Conservation (phyloP, 2,888 invertebrate genomes). For the Mechanitis mazaeus region DNA sequence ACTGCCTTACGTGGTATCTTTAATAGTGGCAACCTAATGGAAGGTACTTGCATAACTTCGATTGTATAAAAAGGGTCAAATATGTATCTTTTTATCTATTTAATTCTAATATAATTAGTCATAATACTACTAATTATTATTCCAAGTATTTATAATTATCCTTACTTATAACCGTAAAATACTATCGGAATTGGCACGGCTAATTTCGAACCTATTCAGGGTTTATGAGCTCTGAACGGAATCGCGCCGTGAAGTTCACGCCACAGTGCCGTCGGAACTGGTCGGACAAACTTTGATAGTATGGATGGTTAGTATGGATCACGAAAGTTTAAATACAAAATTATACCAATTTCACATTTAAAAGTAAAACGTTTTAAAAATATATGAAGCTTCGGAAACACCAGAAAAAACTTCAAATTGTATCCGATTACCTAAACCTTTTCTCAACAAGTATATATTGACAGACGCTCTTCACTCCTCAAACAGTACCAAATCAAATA, state of each 20-base stretch:
- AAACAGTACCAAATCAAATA: constrained; percentile 40
- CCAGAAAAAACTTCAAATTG: constrained; percentile 6
- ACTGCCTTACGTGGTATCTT: constrained; percentile 64
- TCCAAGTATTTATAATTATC: too few relatives aligned
- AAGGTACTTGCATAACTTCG: constrained; percentile 9
- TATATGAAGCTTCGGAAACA: not conserved
- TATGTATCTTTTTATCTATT: not conserved
- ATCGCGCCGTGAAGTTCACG: too few relatives aligned
- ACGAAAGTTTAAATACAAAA: too few relatives aligned
- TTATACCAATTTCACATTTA: not conserved
- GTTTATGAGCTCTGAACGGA: too few relatives aligned
- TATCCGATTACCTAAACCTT: constrained; percentile 23
- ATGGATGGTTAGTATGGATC: too few relatives aligned
- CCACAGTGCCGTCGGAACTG: too few relatives aligned
- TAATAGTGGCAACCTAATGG: constrained; percentile 17
- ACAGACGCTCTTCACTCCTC: constrained; percentile 31
- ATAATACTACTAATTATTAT: not conserved
- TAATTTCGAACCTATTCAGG: too few relatives aligned
- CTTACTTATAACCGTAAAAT: too few relatives aligned
- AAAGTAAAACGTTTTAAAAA: not conserved
- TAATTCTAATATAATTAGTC: not conserved
- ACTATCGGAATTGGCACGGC: too few relatives aligned
- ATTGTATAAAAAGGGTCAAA: constrained; percentile 4
- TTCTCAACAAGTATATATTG: constrained; percentile 36
- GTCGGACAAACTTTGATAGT: too few relatives aligned